Evolutionary conservation across 2,797 vertebrate genomes (phyloP), one percentile per base, ranked within the genome.

Genomic region (Propithecus perrieri): DNA sequence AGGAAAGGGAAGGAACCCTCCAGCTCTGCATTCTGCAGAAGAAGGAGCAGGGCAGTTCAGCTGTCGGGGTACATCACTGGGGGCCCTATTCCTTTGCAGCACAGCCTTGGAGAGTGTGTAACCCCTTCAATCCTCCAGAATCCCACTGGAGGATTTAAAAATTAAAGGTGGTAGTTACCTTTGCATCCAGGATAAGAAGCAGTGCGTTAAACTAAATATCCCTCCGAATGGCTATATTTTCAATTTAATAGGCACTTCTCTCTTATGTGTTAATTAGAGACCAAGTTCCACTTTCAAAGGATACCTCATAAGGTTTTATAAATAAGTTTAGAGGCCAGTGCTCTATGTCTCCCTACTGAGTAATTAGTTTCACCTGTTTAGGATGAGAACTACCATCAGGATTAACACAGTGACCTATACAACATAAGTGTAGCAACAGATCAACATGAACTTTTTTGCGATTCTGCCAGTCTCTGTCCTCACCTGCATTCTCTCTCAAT

Each of bases 251-350:
- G 76, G 89, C 89, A 97, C 61, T 53, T 79, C 1, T 0, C 72
- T 97, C 74, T 96, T 67, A 4, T 65, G 4, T 97, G 71, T 96
- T 98, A 98, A 98, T 98, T 98, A 98, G 96, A 97, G 80, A 97
- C 83, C 63, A 97, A 95, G 69, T 97, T 96, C 80, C 89, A 79
- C 7, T 97, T 98, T 97, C 91, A 97, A 93, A 97, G 76, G 85
- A 85, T 76, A 95, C 33, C 80, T 88, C 94, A 84, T 86, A 85
- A 98, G 69, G 26, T 95, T 97, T 97, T 72, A 90, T 92, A 98
- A 97, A 91, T 85, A 95, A 91, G 55, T 83, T 55, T 53, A 85
- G 55, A 97, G 85, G 95, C 74, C 76, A 15, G n/a, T 57, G 35
- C 22, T 85, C 22, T 89, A 91, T 91, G 57, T 30, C 50, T 55